Conservation (phyloP, 2,113 vertebrate genomes). For the Clarias gariepinus region DNA sequence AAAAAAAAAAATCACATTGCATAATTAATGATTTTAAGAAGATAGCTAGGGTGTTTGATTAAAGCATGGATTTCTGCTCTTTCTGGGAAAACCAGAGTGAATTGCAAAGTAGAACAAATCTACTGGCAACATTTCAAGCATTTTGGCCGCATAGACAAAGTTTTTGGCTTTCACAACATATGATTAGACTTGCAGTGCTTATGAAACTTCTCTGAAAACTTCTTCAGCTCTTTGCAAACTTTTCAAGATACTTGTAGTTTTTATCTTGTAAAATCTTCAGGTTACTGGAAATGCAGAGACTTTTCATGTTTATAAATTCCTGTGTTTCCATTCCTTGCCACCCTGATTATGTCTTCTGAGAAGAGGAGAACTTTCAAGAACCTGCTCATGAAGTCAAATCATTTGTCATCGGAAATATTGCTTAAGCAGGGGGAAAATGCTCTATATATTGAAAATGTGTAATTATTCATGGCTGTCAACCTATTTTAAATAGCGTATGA, state of each 20-base stretch:
- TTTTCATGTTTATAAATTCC: not conserved
- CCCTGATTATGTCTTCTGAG: not conserved
- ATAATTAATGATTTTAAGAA: not conserved
- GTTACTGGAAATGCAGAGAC: not conserved
- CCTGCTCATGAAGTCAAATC: not conserved
- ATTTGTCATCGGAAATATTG: not conserved
- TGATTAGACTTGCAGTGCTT: not conserved
- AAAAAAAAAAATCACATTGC: not conserved
- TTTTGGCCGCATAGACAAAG: not conserved
- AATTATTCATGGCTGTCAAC: not conserved
- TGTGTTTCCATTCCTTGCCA: not conserved
- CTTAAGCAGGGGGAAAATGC: not conserved
- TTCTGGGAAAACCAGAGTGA: not conserved
- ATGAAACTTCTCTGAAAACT: not conserved
- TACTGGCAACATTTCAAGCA: not conserved
- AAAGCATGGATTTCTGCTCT: not conserved
- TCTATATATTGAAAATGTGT: not conserved
- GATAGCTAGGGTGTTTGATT: not conserved
- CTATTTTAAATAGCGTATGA: not conserved
- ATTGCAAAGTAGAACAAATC: not conserved
- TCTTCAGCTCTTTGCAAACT: not conserved
- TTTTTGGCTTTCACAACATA: not conserved
- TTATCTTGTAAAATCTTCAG: not conserved
- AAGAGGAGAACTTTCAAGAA: not conserved
- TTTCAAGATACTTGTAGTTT: not conserved